Percentiles rank a stretch among this genome's conserved stretches.
Evolutionary conservation across 2,113 vertebrate species (phyloP).

Genomic region (Girardinichthys multiradiatus): DNA sequence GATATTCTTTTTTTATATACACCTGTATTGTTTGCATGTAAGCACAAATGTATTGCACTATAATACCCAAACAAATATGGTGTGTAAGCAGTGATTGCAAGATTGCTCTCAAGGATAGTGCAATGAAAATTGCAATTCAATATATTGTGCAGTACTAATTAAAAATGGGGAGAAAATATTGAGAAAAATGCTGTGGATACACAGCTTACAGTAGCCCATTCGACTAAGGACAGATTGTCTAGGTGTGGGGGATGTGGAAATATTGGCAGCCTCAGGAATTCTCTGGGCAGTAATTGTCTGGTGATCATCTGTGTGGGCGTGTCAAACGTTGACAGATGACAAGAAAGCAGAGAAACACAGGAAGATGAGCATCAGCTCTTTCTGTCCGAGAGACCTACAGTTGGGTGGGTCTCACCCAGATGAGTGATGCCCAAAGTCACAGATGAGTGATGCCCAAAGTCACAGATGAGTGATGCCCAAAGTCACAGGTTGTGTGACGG

Average conservation of each 20-base stretch:
- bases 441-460: slow-evolving; percentile 35
- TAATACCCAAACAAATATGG: no score
- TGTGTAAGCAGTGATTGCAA: no score
- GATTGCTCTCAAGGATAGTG: no score
- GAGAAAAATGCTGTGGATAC: background rate
- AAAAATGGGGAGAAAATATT: background rate
- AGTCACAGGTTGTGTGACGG: slow-evolving; percentile 64
- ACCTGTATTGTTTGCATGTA: no score
- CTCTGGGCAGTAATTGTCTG: slow-evolving; percentile 68
- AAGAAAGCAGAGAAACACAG: slow-evolving; percentile 19
- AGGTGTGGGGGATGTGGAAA: slow-evolving; percentile 36
- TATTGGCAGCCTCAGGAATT: slow-evolving; percentile 58
- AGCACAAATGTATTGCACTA: no score
- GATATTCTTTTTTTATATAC: no score
- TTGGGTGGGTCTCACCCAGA: slow-evolving; percentile 33
- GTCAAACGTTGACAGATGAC: slow-evolving; percentile 56
- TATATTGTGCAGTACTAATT: background rate
- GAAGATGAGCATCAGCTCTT: slow-evolving; percentile 33
- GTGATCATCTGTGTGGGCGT: slow-evolving; percentile 72
- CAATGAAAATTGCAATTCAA: no score
- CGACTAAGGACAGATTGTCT: slow-evolving; percentile 69
- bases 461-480: slow-evolving; percentile 23
- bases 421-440: slow-evolving; percentile 21
- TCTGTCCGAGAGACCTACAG: slow-evolving; percentile 21
- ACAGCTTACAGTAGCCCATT: slow-evolving; percentile 32